These are phyloP conservation scores for Pterocles orientalis DNA, from an alignment of 2,113 vertebrate genomes.

Conservation along the genomic window DNA sequence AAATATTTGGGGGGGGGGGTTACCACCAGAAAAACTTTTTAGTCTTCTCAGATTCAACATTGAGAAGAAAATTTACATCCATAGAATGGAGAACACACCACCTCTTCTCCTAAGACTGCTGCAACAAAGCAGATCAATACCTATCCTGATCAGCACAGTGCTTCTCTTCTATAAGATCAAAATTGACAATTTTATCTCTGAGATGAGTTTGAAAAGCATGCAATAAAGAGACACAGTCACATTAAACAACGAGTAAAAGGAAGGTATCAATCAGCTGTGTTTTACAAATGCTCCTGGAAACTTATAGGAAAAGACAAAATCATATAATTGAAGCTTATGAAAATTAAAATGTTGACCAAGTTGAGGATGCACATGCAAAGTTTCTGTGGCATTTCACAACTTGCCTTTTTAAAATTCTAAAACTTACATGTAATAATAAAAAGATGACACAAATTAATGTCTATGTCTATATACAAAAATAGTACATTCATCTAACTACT, in stretches of 20 bases:
- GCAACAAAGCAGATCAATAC: not conserved
- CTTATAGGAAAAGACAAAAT: not conserved
- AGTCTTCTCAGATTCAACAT: not conserved
- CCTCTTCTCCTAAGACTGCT: not conserved
- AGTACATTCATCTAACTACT: not conserved
- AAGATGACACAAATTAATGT: not conserved
- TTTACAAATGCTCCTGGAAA: not conserved
- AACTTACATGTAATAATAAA: not conserved
- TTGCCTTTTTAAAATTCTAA: not conserved
- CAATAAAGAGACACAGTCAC: not conserved
- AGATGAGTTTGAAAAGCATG: not conserved
- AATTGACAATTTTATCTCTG: not conserved
- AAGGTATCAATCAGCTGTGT: not conserved
- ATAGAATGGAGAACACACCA: not conserved
- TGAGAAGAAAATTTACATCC: not conserved
- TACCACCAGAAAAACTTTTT: accelerated
- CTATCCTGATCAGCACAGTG: not conserved
- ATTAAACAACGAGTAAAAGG: not conserved
- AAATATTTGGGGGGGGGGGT: not conserved
- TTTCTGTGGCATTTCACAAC: not conserved
- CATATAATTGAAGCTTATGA: not conserved
- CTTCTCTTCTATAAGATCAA: not conserved
- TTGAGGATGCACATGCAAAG: not conserved
- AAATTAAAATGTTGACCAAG: not conserved
- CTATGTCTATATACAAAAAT: not conserved